Conservation (phyloP, 2,888 invertebrate species). For the Actias luna region DNA sequence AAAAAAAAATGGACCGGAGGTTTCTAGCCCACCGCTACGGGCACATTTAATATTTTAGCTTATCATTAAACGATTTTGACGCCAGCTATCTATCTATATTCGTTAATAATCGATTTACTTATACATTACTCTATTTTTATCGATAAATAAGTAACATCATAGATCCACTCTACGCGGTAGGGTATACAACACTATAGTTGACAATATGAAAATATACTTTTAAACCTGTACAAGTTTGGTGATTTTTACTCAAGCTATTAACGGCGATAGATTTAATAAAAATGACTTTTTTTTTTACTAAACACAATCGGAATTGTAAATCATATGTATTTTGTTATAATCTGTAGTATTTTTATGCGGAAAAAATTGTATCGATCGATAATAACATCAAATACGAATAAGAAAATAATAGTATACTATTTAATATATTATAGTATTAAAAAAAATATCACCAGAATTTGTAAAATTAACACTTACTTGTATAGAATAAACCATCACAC, state of each 20-base stretch:
- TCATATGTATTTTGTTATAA: no score
- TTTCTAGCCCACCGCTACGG: neutral
- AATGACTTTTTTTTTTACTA: no score
- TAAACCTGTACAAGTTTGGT: no score
- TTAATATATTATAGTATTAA: neutral
- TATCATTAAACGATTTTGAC: neutral
- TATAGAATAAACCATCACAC: neutral
- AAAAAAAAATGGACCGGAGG: neutral
- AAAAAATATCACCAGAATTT: neutral
- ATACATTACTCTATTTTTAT: neutral
- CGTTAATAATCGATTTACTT: neutral
- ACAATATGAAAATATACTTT: neutral
- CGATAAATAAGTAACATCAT: neutral
- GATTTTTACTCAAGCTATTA: no score
- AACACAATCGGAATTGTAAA: no score
- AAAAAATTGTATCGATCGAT: no score
- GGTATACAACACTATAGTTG: neutral
- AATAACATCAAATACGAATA: no score
- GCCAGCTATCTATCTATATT: neutral
- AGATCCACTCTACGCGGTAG: neutral
- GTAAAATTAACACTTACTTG: neutral
- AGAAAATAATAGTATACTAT: neutral
- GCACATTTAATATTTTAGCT: neutral
- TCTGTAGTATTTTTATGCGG: neutral
- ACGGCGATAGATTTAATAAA: neutral